Percentiles rank a stretch among this genome's conserved stretches.
phyloP scores from a whole-genome alignment of 2,113 vertebrate genomes.

The Pipa parva region DNA sequence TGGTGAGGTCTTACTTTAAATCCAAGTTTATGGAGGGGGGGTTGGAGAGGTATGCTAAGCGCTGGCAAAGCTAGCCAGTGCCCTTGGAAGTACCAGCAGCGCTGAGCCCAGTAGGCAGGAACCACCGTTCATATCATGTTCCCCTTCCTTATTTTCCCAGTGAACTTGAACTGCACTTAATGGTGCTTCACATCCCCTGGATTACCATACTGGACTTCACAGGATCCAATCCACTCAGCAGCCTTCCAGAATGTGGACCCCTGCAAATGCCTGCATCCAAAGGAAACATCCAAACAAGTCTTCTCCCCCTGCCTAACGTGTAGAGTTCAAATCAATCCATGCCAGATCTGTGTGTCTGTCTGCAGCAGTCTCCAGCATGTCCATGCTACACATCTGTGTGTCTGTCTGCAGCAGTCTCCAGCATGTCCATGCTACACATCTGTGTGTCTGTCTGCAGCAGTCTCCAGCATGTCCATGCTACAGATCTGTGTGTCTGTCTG shows the following conservation, averaged over 20 bases:
- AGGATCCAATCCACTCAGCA: no score
- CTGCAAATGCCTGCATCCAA: no score
- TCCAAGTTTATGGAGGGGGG: constrained; percentile 44
- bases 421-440: constrained; percentile 58
- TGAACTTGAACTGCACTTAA: background rate
- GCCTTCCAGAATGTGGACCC: no score
- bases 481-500: constrained; percentile 34
- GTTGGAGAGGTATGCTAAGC: constrained; percentile 12
- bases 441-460: constrained; percentile 34
- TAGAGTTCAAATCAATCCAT: constrained; percentile 1
- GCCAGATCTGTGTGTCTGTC: constrained; percentile 16
- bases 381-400: no score
- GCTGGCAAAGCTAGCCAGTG: constrained; percentile 27
- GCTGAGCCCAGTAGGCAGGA: constrained; percentile 44
- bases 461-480: constrained; percentile 54
- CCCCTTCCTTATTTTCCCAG: constrained; percentile 48
- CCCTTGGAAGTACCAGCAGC: constrained; percentile 24
- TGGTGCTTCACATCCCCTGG: constrained; percentile 37
- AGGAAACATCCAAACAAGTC: background rate
- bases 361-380: no score
- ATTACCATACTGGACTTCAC: constrained; percentile 26
- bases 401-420: no score
- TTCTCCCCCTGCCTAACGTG: background rate
- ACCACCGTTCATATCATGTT: constrained; percentile 45
- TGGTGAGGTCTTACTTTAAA: constrained; percentile 46